A percentile compares a stretch with the other conserved stretches of the same genome.
Evolutionary conservation across 2,888 invertebrate genomes (phyloP).

Genomic region (Diabrotica balteata): DNA sequence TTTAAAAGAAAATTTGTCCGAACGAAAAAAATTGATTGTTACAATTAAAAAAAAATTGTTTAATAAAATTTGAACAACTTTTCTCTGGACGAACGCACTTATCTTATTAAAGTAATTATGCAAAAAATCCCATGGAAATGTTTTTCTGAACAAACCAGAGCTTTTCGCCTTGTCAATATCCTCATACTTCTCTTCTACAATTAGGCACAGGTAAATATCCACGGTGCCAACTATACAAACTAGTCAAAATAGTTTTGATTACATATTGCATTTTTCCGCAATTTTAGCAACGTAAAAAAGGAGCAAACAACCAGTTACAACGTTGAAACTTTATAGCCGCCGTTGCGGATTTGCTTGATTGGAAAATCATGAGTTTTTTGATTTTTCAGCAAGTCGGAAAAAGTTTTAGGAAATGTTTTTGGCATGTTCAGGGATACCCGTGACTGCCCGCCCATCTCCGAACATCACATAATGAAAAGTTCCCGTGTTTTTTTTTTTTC

Average conservation of each 20-base stretch:
- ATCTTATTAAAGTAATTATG: no score
- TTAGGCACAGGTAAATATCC: background rate
- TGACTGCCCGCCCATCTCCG: slow-evolving; percentile 27
- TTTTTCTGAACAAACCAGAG: no score
- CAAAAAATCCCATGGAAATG: no score
- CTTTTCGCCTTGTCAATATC: no score
- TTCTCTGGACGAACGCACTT: no score
- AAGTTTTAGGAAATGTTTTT: slow-evolving; percentile 32
- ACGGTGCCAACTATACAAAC: background rate
- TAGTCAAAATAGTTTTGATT: background rate
- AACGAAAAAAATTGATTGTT: no score
- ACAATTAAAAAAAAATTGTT: no score
- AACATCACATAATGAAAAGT: slow-evolving; percentile 26
- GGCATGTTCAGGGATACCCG: slow-evolving; percentile 35
- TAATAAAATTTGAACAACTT: no score
- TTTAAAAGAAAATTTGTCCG: no score
- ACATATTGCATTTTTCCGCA: background rate
- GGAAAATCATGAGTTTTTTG: slow-evolving; percentile 31
- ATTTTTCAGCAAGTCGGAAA: slow-evolving; percentile 29
- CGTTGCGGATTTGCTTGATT: slow-evolving; percentile 32
- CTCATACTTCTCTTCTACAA: no score
- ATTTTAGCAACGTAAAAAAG: slow-evolving; percentile 28
- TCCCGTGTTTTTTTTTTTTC: slow-evolving; percentile 23
- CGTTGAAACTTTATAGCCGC: slow-evolving; percentile 33
- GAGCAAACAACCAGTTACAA: slow-evolving; percentile 24